A percentile compares a stretch with the other conserved stretches of the same genome.
phyloP scores from a whole-genome alignment of 2,113 vertebrate genomes.

The Marmota flaviventris region DNA sequence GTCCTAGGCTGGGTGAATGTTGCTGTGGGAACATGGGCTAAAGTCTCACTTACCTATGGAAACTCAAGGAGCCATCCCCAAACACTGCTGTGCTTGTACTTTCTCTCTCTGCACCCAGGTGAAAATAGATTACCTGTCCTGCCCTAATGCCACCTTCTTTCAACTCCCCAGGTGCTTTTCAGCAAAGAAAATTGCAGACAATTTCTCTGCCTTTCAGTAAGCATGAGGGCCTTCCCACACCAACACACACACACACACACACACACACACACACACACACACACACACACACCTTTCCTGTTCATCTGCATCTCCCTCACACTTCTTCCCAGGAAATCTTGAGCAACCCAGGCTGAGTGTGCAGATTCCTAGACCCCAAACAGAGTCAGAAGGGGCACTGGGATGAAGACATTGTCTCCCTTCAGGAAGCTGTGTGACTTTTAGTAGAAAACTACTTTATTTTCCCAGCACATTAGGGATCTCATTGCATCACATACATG shows the following conservation, averaged over 20 bases:
- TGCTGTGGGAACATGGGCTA: not conserved
- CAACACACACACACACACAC: no score
- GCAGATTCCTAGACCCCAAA: not conserved
- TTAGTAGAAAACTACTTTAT: no score
- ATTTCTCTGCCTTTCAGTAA: not conserved
- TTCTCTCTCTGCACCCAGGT: not conserved
- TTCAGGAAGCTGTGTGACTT: not conserved
- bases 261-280: no score
- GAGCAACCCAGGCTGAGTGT: no score
- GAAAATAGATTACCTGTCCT: not conserved
- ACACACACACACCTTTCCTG: no score
- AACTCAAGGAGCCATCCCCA: not conserved
- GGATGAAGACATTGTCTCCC: not conserved
- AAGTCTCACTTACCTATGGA: no score
- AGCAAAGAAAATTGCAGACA: not conserved
- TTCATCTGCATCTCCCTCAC: not conserved
- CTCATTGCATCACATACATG: no score
- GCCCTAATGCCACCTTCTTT: no score
- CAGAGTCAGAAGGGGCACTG: not conserved
- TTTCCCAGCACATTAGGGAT: no score
- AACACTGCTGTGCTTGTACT: not conserved
- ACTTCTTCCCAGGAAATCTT: not conserved
- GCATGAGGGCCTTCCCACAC: fast-evolving
- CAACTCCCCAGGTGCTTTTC: not conserved
- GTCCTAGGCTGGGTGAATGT: fast-evolving